phyloP scores from a whole-genome alignment of 2,797 vertebrate species.

The Capromys pilorides region DNA sequence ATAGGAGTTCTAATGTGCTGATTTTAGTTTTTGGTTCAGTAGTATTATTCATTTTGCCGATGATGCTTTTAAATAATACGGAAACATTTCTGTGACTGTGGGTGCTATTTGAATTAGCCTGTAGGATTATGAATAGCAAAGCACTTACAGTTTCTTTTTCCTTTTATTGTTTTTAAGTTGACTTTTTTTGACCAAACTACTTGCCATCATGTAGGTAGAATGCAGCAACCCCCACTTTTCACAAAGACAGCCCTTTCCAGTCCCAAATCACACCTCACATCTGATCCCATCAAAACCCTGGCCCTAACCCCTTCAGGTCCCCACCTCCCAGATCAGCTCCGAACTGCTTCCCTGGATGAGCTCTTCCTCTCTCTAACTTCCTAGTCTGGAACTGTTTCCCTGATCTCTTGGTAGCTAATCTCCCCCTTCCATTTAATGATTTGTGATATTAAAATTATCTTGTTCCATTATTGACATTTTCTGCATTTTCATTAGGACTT shows the following conservation, averaged over 20 bases:
- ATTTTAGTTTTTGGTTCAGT: slow-evolving; percentile 20
- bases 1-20: not conserved
- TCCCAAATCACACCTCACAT: rapidly evolving
- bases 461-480: not conserved
- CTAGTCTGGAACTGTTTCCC: not conserved
- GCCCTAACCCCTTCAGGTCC: not conserved
- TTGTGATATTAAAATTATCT: not conserved
- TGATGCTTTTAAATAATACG: not conserved
- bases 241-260: not conserved
- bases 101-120: slow-evolving; percentile 18
- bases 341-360: not conserved
- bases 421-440: not conserved
- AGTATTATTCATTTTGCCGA: slow-evolving; percentile 1
- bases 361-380: not conserved
- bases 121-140: not conserved
- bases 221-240: not conserved
- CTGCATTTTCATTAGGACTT: not conserved
- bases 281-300: rapidly evolving
- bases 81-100: not conserved
- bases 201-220: not conserved
- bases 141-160: not conserved
- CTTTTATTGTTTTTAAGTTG: not conserved
- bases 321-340: not conserved
- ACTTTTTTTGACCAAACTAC: not conserved
- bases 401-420: not conserved